Evolutionary conservation across 2,113 vertebrate genomes (phyloP).

Genomic region (Oryctolagus cuniculus): mOryCun1.1 NC_091435.1:18102001-18102500

Average conservation of each 20-base stretch:
- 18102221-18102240: too few relatives aligned
- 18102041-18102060: background rate
- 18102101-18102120: too few relatives aligned
- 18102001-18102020: background rate
- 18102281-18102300: too few relatives aligned
- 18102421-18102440: background rate
- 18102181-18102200: too few relatives aligned
- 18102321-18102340: too few relatives aligned
- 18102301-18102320: too few relatives aligned
- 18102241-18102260: too few relatives aligned
- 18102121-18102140: too few relatives aligned
- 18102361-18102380: background rate
- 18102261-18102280: too few relatives aligned
- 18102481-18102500: rapidly evolving
- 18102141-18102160: too few relatives aligned
- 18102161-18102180: too few relatives aligned
- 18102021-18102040: background rate
- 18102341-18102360: background rate
- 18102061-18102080: constrained; percentile 2
- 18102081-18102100: background rate
- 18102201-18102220: too few relatives aligned
- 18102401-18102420: background rate
- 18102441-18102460: background rate
- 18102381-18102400: background rate
- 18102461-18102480: background rate